Conservation (phyloP, 2,113 vertebrate genomes). For the Embiotoca jacksoni region DNA sequence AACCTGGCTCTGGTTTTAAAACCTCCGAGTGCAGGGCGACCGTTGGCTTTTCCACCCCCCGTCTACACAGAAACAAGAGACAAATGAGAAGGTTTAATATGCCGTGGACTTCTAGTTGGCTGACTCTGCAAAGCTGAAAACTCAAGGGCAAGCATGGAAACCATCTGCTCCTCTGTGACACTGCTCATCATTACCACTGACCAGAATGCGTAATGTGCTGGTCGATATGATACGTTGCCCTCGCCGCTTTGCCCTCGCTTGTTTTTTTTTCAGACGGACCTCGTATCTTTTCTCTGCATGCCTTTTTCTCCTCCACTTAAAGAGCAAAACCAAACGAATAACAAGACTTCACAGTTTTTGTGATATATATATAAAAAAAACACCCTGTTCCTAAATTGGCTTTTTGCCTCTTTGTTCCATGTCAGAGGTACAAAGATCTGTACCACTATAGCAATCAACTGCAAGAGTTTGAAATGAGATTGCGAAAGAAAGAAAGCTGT, state of each 20-base stretch:
- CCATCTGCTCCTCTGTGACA: slow-evolving; percentile 77
- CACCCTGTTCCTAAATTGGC: neutral
- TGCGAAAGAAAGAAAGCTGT: no score
- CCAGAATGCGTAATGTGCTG: slow-evolving; percentile 54
- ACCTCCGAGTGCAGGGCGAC: neutral
- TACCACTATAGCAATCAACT: no score
- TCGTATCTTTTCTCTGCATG: neutral
- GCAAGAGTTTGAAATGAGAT: no score
- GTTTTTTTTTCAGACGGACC: neutral
- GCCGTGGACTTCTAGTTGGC: slow-evolving; percentile 49
- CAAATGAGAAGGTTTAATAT: slow-evolving; percentile 53
- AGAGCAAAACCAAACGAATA: neutral
- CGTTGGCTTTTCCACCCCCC: slow-evolving; percentile 12
- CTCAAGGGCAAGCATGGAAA: slow-evolving; percentile 68
- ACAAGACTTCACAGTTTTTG: no score
- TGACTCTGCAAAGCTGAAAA: slow-evolving; percentile 55
- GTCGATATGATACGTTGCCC: neutral
- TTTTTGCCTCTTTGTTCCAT: neutral
- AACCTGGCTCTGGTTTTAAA: neutral
- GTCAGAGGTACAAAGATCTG: neutral
- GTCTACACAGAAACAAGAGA: slow-evolving; percentile 21
- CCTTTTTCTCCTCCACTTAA: neutral
- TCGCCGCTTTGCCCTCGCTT: neutral
- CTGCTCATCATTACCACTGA: slow-evolving; percentile 47
- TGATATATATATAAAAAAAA: neutral